phyloP scores from a whole-genome alignment of 2,797 vertebrate species.

The Pseudomugil gertrudae region DNA sequence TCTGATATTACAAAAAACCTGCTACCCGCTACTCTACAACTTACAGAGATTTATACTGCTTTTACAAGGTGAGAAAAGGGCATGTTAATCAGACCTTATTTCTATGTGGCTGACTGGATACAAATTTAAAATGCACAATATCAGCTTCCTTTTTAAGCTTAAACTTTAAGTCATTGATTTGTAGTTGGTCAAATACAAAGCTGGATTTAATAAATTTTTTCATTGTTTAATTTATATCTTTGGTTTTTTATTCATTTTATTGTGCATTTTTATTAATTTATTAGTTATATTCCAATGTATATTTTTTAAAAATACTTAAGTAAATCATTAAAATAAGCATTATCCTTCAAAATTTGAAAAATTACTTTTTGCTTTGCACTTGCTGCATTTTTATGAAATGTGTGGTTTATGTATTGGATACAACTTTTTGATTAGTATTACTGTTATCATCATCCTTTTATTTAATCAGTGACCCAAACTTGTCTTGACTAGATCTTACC shows the following conservation, averaged over 20 bases:
- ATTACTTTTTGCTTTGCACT: too few species aligned
- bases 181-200: too few species aligned
- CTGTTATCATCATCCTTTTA: neutral
- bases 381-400: too few species aligned
- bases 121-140: neutral
- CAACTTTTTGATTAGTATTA: neutral
- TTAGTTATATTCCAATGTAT: too few species aligned
- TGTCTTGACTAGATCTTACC: constrained; percentile 86
- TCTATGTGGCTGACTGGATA: neutral
- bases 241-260: too few species aligned
- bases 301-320: too few species aligned
- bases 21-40: constrained; percentile 92
- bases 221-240: too few species aligned
- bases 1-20: constrained; percentile 97
- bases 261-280: too few species aligned
- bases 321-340: too few species aligned
- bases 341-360: too few species aligned
- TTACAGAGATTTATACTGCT: constrained; percentile 92
- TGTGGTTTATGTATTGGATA: neutral
- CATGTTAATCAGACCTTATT: neutral
- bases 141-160: neutral
- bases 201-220: too few species aligned
- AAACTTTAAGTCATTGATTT: too few species aligned
- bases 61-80: constrained; percentile 87
- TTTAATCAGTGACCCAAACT: constrained; percentile 3